Percentiles rank a stretch among this genome's conserved stretches.
phyloP scores from a whole-genome alignment of 2,888 invertebrate species.

The Drosophila kambysellisi region DNA sequence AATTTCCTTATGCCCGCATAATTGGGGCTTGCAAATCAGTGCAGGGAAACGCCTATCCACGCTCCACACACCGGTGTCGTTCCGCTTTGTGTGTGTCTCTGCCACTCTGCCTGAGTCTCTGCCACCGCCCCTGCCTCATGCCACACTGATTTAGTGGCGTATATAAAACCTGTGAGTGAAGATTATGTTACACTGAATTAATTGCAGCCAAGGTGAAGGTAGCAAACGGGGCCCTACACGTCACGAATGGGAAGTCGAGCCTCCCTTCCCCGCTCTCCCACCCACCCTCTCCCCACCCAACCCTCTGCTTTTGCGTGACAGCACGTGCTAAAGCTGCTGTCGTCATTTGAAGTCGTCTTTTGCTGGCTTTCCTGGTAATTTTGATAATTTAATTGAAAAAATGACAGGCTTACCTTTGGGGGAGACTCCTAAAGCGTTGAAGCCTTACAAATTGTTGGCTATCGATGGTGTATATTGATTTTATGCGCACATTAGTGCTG shows the following conservation, averaged over 20 bases:
- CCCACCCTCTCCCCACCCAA: not conserved
- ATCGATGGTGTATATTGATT: conserved; percentile 53
- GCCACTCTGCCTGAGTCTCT: not conserved
- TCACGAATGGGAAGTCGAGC: conserved; percentile 22
- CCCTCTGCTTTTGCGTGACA: conserved; percentile 46
- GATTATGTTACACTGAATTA: conserved; percentile 82
- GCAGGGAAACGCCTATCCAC: conserved; percentile 49
- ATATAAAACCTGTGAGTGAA: conserved; percentile 80
- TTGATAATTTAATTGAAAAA: conserved; percentile 79
- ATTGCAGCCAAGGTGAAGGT: conserved; percentile 79
- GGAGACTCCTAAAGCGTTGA: conserved; percentile 33
- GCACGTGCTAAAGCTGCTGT: conserved; percentile 73
- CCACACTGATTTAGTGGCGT: conserved; percentile 76
- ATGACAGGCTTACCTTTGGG: conserved; percentile 53
- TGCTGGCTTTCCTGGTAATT: conserved; percentile 53
- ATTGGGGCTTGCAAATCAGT: conserved; percentile 59
- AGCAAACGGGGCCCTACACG: conserved; percentile 36
- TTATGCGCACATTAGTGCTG: conserved; percentile 35
- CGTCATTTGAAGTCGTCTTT: conserved; percentile 28
- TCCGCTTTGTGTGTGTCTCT: conserved; percentile 1
- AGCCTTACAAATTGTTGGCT: conserved; percentile 63
- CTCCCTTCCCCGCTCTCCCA: not conserved
- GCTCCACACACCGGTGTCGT: conserved; percentile 20
- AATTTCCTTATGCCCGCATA: conserved; percentile 59
- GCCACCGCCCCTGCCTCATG: conserved; percentile 22